Conservation (phyloP, 2,113 vertebrate species). For the Poeciliopsis retropinna region DNA sequence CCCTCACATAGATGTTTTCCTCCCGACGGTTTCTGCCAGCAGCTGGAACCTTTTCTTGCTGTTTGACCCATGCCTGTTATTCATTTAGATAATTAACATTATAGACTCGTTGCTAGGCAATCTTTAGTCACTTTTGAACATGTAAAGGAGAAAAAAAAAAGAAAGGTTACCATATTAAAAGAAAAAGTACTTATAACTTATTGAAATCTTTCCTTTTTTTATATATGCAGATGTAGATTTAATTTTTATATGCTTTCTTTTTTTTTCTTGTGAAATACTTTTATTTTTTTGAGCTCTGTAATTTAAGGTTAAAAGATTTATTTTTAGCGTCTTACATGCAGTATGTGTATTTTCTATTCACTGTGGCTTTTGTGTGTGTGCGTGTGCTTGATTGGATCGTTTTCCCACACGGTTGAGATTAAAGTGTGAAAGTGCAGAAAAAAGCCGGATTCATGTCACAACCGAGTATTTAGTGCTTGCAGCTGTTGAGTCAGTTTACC, state of each 20-base stretch:
- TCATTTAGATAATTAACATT: conserved; percentile 45
- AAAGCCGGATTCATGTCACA: background rate
- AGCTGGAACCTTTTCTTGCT: background rate
- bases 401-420: background rate
- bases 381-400: background rate
- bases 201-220: conserved; percentile 69
- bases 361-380: conserved; percentile 1
- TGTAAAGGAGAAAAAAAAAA: conserved; percentile 34
- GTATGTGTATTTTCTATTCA: conserved; percentile 41
- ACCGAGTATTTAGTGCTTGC: background rate
- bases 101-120: conserved; percentile 38
- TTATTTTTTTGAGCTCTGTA: conserved; percentile 73
- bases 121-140: conserved; percentile 57
- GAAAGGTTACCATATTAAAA: conserved; percentile 47
- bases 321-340: conserved; percentile 43
- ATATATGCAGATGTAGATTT: conserved; percentile 73
- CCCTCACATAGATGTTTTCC: background rate
- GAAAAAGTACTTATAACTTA: conserved; percentile 59
- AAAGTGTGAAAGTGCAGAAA: background rate
- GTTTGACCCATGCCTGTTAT: conserved; percentile 23
- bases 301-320: conserved; percentile 68
- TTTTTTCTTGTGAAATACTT: conserved; percentile 56
- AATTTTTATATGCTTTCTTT: conserved; percentile 48
- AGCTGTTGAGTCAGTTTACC: no score
- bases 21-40: background rate